Conservation (phyloP, 2,888 invertebrate species). For the Microplitis manilae region DNA sequence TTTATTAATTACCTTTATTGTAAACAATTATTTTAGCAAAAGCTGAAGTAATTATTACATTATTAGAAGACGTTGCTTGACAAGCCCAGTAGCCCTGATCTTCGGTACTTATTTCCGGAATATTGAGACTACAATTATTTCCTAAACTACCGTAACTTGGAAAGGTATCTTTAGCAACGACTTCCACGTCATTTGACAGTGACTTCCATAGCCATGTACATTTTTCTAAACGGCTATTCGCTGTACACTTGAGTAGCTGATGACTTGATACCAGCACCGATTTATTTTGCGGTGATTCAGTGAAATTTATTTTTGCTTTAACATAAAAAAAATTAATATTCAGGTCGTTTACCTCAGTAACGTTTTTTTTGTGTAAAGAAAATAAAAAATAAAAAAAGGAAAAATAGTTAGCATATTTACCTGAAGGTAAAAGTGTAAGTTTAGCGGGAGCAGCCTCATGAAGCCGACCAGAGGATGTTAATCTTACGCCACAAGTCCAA, state of each 20-base stretch:
- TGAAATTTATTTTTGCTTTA: slow-evolving; percentile 65
- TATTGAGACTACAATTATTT: slow-evolving; percentile 64
- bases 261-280: slow-evolving; percentile 61
- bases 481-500: slow-evolving; percentile 69
- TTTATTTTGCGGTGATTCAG: slow-evolving; percentile 63
- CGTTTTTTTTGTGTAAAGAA: slow-evolving; percentile 11
- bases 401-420: slow-evolving; percentile 49
- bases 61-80: slow-evolving; percentile 59
- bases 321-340: slow-evolving; percentile 20
- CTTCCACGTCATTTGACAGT: slow-evolving; percentile 54
- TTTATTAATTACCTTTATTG: slow-evolving; percentile 60
- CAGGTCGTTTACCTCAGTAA: background rate
- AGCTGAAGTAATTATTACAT: slow-evolving; percentile 57
- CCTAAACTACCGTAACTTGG: slow-evolving; percentile 64
- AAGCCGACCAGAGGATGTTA: slow-evolving; percentile 62
- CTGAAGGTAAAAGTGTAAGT: slow-evolving; percentile 66
- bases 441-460: slow-evolving; percentile 68
- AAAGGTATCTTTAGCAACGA: slow-evolving; percentile 60
- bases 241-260: slow-evolving; percentile 62
- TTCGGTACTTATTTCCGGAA: slow-evolving; percentile 56
- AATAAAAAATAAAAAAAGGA: slow-evolving; percentile 18
- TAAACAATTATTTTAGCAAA: slow-evolving; percentile 63
- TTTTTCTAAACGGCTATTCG: slow-evolving; percentile 64
- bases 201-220: slow-evolving; percentile 67
- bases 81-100: slow-evolving; percentile 68